Evolutionary conservation across 2,113 vertebrate species (phyloP).

Genomic region (Plestiodon gilberti): DNA sequence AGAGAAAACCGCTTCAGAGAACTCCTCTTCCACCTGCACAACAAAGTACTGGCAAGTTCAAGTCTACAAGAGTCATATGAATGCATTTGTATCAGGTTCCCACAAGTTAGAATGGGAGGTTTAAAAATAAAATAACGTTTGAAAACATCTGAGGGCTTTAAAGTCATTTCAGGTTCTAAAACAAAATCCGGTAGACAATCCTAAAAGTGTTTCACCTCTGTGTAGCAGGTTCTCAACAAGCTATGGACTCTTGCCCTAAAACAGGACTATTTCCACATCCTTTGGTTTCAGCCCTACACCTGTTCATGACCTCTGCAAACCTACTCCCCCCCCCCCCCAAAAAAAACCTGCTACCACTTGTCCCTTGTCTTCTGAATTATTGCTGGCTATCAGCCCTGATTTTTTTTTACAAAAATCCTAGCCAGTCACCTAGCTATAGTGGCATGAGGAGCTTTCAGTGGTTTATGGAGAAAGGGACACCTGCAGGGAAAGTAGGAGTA

Average conservation of each 20-base stretch:
- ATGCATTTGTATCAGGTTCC: not conserved
- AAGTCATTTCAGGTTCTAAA: not conserved
- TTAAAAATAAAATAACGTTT: not conserved
- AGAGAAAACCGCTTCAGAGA: constrained; percentile 2
- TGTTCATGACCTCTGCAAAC: too few relatives aligned
- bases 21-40: not conserved
- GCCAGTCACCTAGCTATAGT: not conserved
- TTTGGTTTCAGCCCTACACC: not conserved
- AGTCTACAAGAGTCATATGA: not conserved
- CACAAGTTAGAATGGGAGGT: not conserved
- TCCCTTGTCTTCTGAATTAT: too few relatives aligned
- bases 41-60: not conserved
- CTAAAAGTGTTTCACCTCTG: not conserved
- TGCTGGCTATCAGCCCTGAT: not conserved
- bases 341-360: too few relatives aligned
- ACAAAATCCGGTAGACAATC: not conserved
- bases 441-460: too few relatives aligned
- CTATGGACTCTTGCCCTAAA: not conserved
- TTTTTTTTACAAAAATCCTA: not conserved
- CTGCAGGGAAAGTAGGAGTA: not conserved
- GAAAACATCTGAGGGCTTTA: not conserved
- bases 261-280: not conserved
- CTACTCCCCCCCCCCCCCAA: too few relatives aligned
- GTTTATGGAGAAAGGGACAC: not conserved
- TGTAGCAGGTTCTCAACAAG: not conserved